Percentiles rank a stretch among this genome's conserved stretches.
These are phyloP conservation scores for Uropsilus gracilis DNA, from an alignment of 2,113 vertebrate genomes.

Conservation along the genomic window DNA sequence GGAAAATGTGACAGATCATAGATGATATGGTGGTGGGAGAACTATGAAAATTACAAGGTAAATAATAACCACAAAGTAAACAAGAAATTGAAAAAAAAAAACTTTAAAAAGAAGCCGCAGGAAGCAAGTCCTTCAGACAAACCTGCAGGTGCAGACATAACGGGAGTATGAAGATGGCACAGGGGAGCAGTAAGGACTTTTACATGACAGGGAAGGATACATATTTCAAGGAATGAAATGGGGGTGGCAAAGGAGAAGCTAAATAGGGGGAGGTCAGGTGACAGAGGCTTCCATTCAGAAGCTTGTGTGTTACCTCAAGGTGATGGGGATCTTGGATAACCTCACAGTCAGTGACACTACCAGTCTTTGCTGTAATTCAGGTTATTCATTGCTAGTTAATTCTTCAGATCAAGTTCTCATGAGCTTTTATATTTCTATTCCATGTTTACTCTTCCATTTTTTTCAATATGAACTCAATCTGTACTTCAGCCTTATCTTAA, in stretches of 20 bases:
- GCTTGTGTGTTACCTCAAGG: neutral
- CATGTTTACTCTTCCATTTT: neutral
- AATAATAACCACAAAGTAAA: too few species aligned
- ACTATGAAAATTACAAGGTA: too few species aligned
- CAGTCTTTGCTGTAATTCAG: neutral
- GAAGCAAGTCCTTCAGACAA: neutral
- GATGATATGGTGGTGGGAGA: too few species aligned
- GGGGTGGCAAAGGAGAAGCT: neutral
- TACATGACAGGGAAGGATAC: fast-evolving
- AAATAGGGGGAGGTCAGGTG: neutral
- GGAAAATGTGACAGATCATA: too few species aligned
- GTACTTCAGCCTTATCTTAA: neutral
- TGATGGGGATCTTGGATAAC: neutral
- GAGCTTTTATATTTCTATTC: neutral
- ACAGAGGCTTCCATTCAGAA: neutral
- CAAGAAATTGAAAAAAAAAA: too few species aligned
- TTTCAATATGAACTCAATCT: neutral
- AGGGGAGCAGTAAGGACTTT: neutral
- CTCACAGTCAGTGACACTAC: neutral
- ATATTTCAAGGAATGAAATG: neutral
- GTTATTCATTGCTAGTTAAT: neutral
- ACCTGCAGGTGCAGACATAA: neutral
- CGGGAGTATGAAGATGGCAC: neutral
- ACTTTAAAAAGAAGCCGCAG: neutral
- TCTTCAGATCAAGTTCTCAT: neutral